These are phyloP conservation scores for Nomada hirtipes DNA, from an alignment of 2,888 invertebrate genomes.

Conservation along the genomic window DNA sequence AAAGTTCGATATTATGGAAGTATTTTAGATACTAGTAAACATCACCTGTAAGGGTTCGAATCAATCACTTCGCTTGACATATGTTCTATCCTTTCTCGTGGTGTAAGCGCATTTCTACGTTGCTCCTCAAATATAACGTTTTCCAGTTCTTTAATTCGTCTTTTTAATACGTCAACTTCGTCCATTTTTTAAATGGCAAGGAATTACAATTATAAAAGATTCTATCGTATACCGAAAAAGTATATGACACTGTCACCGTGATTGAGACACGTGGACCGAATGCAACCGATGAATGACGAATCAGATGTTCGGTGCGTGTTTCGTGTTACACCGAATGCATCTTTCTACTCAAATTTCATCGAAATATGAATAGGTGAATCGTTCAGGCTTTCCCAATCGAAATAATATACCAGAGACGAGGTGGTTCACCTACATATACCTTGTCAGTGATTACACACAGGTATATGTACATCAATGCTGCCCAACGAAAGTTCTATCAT, in stretches of 20 bases:
- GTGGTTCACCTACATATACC: too few species aligned
- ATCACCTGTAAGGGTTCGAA: slow-evolving; percentile 98
- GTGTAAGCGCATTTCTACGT: slow-evolving; percentile 83
- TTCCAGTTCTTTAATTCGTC: slow-evolving; percentile 88
- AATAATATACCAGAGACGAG: too few species aligned
- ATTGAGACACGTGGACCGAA: not conserved
- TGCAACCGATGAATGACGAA: not conserved
- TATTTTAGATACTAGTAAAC: not conserved
- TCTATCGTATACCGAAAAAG: not conserved
- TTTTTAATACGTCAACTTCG: slow-evolving; percentile 87
- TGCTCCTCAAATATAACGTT: slow-evolving; percentile 86
- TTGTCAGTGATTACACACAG: too few species aligned
- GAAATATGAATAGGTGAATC: too few species aligned
- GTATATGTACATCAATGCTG: too few species aligned
- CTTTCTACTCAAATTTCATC: not conserved
- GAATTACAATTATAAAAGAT: slow-evolving; percentile 2
- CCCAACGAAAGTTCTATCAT: too few species aligned
- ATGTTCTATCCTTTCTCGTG: slow-evolving; percentile 91
- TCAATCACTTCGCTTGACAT: slow-evolving; percentile 99
- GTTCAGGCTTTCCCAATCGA: too few species aligned
- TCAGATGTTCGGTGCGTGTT: too few species aligned
- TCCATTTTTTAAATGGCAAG: slow-evolving; percentile 84
- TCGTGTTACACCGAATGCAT: not conserved
- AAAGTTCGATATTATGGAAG: not conserved
- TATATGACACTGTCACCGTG: not conserved